Evolutionary conservation across 2,113 vertebrate species (phyloP), one percentile per base, ranked within the genome.

Genomic region (Pygoscelis antarcticus): DNA sequence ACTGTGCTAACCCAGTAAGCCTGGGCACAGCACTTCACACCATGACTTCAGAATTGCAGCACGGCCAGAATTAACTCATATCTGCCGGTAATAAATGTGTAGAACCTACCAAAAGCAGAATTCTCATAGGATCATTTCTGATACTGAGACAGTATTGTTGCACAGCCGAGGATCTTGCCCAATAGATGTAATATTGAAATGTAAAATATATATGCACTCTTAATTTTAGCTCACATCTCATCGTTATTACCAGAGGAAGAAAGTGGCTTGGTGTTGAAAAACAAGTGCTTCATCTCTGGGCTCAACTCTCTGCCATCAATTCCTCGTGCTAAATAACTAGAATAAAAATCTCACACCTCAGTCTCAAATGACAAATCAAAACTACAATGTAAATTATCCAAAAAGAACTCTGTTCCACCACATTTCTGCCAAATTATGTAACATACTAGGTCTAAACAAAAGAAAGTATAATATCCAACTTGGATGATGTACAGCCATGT

Each of bases 271-370:
- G 55, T 78, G 38, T 13, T 89, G 60, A 85, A 96, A 96, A 94
- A 52, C 30, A 79, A 85, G 61, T 25, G 40, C 52, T 82, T 87
- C 90, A 85, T 65, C 46, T 83, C 71, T 64, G 44, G 26, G 61
- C 61, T 91, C 58, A 85, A 58, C n/a, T 38, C 42, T 78, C 47
- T 75, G 64, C 65, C 76, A 52, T 76, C 54, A 79, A 12, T 84
- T 95, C 47, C n/a, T 82, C 44, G 46, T 57, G 66, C 47, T 89
- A 89, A 89, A 74, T 81, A 92, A 87, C 29, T n/a, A 51, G 25
- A 91, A 89, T 62, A 81, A 94, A 92, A 92, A 89, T 64, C 60
- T 95, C 72, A 81, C 90, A 86, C 83, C 69, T 93, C 74, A 15
- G 70, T 95, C 92, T 96, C 87, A 82, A 76, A 60, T 6, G 66